Conservation (phyloP, 1,140 invertebrate species). For the Formica exsecta region DNA sequence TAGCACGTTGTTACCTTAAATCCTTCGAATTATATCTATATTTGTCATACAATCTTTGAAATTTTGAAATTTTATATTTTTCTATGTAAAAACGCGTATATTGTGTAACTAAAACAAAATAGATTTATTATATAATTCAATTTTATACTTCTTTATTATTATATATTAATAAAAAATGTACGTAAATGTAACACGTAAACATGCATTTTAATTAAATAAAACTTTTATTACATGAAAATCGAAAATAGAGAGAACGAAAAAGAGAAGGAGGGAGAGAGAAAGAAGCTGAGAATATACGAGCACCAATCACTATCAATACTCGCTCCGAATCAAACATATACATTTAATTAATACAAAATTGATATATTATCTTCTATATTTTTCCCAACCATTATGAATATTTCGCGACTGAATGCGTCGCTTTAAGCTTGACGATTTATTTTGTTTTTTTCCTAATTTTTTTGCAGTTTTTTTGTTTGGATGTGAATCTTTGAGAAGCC, state of each 20-base stretch:
- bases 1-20: neutral
- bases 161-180: constrained; percentile 21
- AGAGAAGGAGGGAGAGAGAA: too few species aligned
- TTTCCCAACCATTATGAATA: neutral
- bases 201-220: constrained; percentile 5
- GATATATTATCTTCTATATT: neutral
- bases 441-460: neutral
- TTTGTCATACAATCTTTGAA: neutral
- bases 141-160: constrained; percentile 36
- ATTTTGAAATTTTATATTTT: constrained; percentile 47
- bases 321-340: too few species aligned
- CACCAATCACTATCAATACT: too few species aligned
- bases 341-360: too few species aligned
- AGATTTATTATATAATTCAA: constrained; percentile 15
- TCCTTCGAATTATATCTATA: neutral
- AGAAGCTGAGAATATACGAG: neutral
- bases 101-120: neutral
- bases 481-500: constrained; percentile 46
- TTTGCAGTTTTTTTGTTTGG: constrained; percentile 6
- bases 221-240: neutral
- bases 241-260: neutral
- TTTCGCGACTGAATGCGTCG: neutral
- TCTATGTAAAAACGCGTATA: constrained; percentile 14
- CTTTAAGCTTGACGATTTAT: neutral
- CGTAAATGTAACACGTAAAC: neutral